Percentiles rank a stretch among this genome's conserved stretches.
Conservation (phyloP, 2,797 vertebrate species). For the Euphonia xanthogaster region DNA sequence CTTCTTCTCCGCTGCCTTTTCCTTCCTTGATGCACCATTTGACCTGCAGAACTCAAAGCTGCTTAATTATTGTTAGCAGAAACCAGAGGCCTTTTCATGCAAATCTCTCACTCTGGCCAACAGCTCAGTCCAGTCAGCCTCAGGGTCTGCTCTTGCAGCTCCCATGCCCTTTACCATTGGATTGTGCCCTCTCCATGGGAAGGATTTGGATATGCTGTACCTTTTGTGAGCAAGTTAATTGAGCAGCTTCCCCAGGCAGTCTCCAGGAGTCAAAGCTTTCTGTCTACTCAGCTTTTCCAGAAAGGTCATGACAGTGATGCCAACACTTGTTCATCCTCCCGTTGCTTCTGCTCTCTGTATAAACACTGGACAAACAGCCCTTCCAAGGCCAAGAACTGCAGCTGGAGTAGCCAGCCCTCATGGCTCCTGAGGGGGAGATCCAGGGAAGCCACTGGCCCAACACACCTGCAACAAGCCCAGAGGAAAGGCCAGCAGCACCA, state of each 20-base stretch:
- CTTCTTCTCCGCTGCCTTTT: neutral
- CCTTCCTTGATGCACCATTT: neutral
- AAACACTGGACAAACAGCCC: neutral
- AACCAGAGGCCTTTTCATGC: neutral
- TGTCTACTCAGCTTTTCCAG: neutral
- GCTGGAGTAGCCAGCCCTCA: accelerated
- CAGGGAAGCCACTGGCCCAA: neutral
- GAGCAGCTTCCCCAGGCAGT: neutral
- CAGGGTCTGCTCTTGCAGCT: neutral
- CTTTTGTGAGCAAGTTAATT: neutral
- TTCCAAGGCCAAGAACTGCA: neutral
- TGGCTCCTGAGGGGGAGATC: neutral
- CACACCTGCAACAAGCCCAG: accelerated
- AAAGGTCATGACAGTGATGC: neutral
- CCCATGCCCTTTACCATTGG: accelerated
- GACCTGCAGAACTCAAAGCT: neutral
- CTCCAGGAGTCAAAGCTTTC: neutral
- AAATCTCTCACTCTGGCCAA: neutral
- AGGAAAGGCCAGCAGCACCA: neutral
- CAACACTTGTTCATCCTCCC: neutral
- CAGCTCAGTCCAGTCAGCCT: neutral
- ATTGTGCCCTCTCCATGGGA: accelerated
- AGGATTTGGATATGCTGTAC: neutral
- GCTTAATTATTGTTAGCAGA: neutral
- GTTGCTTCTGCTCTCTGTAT: neutral